These are phyloP conservation scores for Thymallus thymallus DNA, from an alignment of 2,113 vertebrate genomes.

Conservation along the genomic window DNA sequence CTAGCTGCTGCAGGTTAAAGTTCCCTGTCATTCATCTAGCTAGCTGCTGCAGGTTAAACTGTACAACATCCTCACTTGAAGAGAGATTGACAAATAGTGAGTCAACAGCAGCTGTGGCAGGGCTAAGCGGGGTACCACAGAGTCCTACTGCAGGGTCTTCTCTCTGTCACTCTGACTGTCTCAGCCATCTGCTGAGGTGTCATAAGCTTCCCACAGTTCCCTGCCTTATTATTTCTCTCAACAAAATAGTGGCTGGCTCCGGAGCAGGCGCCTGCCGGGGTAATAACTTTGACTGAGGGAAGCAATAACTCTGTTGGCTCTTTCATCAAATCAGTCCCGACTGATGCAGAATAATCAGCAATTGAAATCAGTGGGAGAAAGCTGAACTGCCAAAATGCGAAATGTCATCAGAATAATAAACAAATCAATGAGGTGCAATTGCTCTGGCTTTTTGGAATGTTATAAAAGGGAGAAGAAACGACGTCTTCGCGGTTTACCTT, in stretches of 20 bases:
- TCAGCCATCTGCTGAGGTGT: conserved; percentile 46
- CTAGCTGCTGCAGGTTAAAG: too few species aligned
- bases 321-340: conserved; percentile 69
- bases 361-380: conserved; percentile 65
- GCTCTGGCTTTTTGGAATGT: conserved; percentile 21
- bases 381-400: conserved; percentile 72
- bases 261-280: conserved; percentile 15
- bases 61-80: too few species aligned
- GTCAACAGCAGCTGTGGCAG: not conserved
- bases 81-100: not conserved
- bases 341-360: conserved; percentile 73
- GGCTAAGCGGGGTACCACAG: not conserved
- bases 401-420: conserved; percentile 72
- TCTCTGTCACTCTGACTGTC: conserved; percentile 22
- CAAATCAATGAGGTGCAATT: conserved; percentile 64
- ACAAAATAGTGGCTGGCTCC: not conserved
- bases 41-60: too few species aligned
- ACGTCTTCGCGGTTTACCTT: not conserved
- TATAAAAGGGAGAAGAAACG: conserved; percentile 29
- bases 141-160: not conserved
- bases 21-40: too few species aligned
- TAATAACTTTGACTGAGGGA: conserved; percentile 65
- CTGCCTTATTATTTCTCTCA: conserved; percentile 36
- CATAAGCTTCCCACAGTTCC: conserved; percentile 21
- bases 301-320: conserved; percentile 69